Conservation (phyloP, 2,113 vertebrate genomes). For the pig (Sus scrofa) region T2T-Sscrofa CM000814.6:12305001-12305500, state of each 20-base stretch:
- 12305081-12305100: background rate
- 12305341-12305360: background rate
- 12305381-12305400: background rate
- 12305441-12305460: background rate
- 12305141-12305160: background rate
- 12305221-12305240: background rate
- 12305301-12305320: background rate
- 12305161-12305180: background rate
- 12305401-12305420: background rate
- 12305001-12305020: too few species aligned
- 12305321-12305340: background rate
- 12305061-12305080: background rate
- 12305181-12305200: background rate
- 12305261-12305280: background rate
- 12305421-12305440: background rate
- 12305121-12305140: background rate
- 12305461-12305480: background rate
- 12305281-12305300: background rate
- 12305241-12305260: conserved; percentile 8
- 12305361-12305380: background rate
- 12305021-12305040: background rate
- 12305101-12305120: background rate
- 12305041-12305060: background rate
- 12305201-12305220: background rate
- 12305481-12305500: background rate